Conservation (phyloP, 2,113 vertebrate species). For the Nibea coibor region DNA sequence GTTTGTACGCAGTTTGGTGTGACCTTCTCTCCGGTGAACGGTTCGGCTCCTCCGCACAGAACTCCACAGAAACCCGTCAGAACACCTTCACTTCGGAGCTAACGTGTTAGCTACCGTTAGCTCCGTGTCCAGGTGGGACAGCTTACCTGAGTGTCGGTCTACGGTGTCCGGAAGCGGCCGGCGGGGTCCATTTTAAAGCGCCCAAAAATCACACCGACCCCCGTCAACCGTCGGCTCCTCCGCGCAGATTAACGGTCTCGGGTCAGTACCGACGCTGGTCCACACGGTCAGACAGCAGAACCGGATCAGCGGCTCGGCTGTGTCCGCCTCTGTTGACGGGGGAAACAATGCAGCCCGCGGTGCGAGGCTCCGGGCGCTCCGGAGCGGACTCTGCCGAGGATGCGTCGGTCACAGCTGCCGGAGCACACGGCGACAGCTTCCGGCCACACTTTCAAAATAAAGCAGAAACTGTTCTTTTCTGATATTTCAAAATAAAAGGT, state of each 20-base stretch:
- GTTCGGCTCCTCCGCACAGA: not conserved
- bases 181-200: conserved; percentile 56
- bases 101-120: too few relatives aligned
- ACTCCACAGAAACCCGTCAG: not conserved
- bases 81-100: too few relatives aligned
- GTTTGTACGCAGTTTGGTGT: conserved; percentile 20
- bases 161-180: conserved; percentile 21
- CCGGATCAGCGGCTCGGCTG: not conserved
- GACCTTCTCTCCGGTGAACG: not conserved
- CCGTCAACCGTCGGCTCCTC: not conserved
- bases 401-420: conserved; percentile 1
- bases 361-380: not conserved
- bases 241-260: not conserved
- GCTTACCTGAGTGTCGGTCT: conserved; percentile 39
- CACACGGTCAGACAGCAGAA: not conserved
- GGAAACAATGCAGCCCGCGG: conserved; percentile 15
- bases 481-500: too few relatives aligned
- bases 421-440: conserved; percentile 15
- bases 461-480: too few relatives aligned
- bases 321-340: not conserved
- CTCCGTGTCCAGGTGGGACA: too few relatives aligned
- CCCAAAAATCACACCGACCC: conserved; percentile 29
- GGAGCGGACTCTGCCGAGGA: not conserved
- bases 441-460: conserved; percentile 7
- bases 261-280: not conserved